Evolutionary conservation across 2,113 vertebrate genomes (phyloP).

Genomic region (Albula glossodonta): DNA sequence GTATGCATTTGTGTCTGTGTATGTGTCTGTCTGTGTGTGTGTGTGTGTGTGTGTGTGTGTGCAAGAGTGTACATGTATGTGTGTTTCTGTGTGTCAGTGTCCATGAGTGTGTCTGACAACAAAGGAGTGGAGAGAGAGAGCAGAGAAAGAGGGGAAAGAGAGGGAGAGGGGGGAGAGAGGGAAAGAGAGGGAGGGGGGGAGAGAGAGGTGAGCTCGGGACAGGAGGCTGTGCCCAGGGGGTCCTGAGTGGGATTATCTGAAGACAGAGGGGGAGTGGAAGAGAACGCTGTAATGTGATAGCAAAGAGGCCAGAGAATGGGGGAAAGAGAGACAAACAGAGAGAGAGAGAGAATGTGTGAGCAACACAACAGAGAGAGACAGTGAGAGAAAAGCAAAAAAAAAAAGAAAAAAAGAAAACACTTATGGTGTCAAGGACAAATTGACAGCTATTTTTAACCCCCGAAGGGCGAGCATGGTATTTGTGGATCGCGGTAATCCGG

Average conservation of each 20-base stretch:
- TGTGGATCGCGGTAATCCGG: background rate
- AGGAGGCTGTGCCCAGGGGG: slow-evolving; percentile 45
- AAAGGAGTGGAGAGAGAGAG: no score
- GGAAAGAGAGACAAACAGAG: slow-evolving; percentile 32
- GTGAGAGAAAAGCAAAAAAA: slow-evolving; percentile 23
- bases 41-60: no score
- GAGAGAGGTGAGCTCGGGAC: slow-evolving; percentile 35
- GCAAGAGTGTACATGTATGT: no score
- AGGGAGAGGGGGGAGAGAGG: slow-evolving; percentile 14
- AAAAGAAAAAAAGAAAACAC: background rate
- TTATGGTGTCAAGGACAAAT: slow-evolving; percentile 3
- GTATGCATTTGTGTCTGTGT: no score
- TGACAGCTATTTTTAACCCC: background rate
- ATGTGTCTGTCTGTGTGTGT: no score
- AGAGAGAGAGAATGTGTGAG: background rate
- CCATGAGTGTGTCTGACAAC: no score
- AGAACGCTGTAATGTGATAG: slow-evolving; percentile 62
- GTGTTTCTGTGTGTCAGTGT: no score
- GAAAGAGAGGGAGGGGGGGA: background rate
- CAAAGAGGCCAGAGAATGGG: slow-evolving; percentile 59
- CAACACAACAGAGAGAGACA: slow-evolving; percentile 39
- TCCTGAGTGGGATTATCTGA: slow-evolving; percentile 57
- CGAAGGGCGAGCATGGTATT: background rate
- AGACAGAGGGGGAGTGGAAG: slow-evolving; percentile 50
- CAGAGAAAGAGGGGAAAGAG: slow-evolving; percentile 22